A percentile compares a stretch with the other conserved stretches of the same genome.
Conservation (phyloP, 2,888 invertebrate species). For the Lasiommata megera region DNA sequence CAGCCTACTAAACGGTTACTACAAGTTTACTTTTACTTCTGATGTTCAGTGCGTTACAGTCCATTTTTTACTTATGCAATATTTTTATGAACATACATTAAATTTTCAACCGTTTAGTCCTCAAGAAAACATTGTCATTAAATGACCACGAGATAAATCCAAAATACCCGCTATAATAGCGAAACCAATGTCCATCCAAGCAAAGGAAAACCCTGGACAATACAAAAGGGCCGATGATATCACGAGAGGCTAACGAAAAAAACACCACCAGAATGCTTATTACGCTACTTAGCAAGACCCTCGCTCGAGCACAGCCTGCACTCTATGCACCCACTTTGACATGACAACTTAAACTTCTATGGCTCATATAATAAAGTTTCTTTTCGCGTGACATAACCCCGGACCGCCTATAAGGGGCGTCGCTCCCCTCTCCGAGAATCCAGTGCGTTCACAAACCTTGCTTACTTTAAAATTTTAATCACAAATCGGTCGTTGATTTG, state of each 20-base stretch:
- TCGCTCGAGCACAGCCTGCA: slow-evolving; percentile 66
- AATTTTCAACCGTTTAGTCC: neutral
- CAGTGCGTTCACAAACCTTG: slow-evolving; percentile 54
- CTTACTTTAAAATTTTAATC: slow-evolving; percentile 78
- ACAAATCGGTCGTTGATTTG: slow-evolving; percentile 67
- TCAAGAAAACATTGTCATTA: neutral
- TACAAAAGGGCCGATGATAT: slow-evolving; percentile 28
- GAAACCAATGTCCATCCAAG: slow-evolving; percentile 20
- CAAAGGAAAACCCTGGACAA: slow-evolving; percentile 18
- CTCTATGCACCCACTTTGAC: slow-evolving; percentile 51
- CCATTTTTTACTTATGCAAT: no score
- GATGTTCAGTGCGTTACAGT: no score
- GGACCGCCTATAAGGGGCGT: slow-evolving; percentile 78
- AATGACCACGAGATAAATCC: neutral
- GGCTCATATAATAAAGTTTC: slow-evolving; percentile 30
- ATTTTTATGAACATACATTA: no score
- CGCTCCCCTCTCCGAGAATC: slow-evolving; percentile 59
- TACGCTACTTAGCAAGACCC: slow-evolving; percentile 66
- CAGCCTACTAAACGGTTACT: no score
- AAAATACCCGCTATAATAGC: slow-evolving; percentile 20
- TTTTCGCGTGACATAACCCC: slow-evolving; percentile 36
- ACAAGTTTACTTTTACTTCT: no score
- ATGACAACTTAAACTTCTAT: slow-evolving; percentile 37
- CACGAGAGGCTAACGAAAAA: slow-evolving; percentile 50
- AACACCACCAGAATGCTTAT: slow-evolving; percentile 58